Percentiles rank a stretch among this genome's conserved stretches.
Conservation (phyloP, 2,797 vertebrate species). For the Gymnoscopelus braueri region DNA sequence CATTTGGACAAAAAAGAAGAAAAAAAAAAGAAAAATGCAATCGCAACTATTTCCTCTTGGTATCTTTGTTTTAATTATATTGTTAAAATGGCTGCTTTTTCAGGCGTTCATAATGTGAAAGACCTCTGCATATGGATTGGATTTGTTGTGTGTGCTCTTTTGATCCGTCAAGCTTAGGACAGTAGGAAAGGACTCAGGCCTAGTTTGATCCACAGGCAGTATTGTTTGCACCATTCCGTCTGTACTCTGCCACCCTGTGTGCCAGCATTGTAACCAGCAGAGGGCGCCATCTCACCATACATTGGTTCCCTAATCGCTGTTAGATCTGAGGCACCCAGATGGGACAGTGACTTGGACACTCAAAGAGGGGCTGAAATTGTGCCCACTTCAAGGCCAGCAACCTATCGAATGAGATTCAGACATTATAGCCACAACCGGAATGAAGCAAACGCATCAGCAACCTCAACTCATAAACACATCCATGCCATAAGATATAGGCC, state of each 20-base stretch:
- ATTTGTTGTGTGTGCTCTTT: constrained; percentile 43
- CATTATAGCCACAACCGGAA: constrained; percentile 44
- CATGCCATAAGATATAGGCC: constrained; percentile 21
- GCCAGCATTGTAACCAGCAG: constrained; percentile 59
- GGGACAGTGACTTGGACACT: constrained; percentile 18
- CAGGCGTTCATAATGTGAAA: constrained; percentile 84
- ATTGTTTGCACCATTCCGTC: constrained; percentile 46
- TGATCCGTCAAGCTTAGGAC: constrained; percentile 21
- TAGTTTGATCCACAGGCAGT: constrained; percentile 59
- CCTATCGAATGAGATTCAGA: constrained; percentile 48
- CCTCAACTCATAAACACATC: constrained; percentile 40
- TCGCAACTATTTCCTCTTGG: constrained; percentile 54
- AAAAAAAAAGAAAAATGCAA: constrained; percentile 59
- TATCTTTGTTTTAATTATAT: constrained; percentile 63
- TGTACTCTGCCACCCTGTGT: constrained; percentile 33
- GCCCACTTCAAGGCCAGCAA: constrained; percentile 50
- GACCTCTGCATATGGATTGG: constrained; percentile 60
- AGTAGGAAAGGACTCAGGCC: constrained; percentile 40
- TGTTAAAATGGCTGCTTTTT: constrained; percentile 74
- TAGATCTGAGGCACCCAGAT: constrained; percentile 13
- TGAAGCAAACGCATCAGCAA: constrained; percentile 56
- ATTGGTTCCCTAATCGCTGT: constrained; percentile 44
- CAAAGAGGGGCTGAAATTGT: constrained; percentile 31
- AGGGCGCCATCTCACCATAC: constrained; percentile 48
- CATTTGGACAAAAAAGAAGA: constrained; percentile 60